Conservation (phyloP, 1,140 invertebrate species). For the Trichoplusia ni region DNA sequence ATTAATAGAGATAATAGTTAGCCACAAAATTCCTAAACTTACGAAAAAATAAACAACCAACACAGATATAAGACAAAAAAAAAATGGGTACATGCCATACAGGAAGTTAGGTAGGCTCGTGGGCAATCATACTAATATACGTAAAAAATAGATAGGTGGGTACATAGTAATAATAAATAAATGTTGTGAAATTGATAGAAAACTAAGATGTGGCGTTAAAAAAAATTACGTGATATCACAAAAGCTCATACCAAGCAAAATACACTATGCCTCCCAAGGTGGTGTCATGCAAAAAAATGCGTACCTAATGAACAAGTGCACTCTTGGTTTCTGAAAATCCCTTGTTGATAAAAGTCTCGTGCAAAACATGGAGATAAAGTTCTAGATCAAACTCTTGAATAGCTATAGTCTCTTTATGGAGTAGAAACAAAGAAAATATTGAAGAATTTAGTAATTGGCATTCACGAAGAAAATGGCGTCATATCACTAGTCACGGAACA, state of each 20-base stretch:
- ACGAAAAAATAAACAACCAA: background rate
- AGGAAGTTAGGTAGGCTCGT: slow-evolving; percentile 21
- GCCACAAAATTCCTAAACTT: background rate
- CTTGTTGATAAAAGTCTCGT: background rate
- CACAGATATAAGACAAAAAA: background rate
- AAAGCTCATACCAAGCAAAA: slow-evolving; percentile 23
- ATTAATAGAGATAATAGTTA: no score
- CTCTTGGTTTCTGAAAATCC: slow-evolving; percentile 28
- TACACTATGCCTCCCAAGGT: slow-evolving; percentile 58
- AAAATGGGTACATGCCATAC: slow-evolving; percentile 13
- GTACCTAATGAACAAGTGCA: slow-evolving; percentile 51
- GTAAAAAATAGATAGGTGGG: slow-evolving; percentile 16
- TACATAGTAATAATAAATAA: background rate
- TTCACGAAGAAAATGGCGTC: slow-evolving; percentile 82
- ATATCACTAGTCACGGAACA: slow-evolving; percentile 80
- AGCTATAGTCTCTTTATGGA: slow-evolving; percentile 8
- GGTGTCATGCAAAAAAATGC: slow-evolving; percentile 68
- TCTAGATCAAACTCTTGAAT: slow-evolving; percentile 27
- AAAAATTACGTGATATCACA: background rate
- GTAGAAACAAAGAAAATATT: slow-evolving; percentile 68
- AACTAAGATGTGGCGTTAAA: slow-evolving; percentile 9
- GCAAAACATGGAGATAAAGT: slow-evolving; percentile 34
- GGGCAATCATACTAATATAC: slow-evolving; percentile 11
- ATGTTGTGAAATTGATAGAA: slow-evolving; percentile 1
- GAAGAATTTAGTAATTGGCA: slow-evolving; percentile 79